A percentile compares a stretch with the other conserved stretches of the same genome.
These are phyloP conservation scores for Myrmecophaga tridactyla DNA, from an alignment of 2,113 vertebrate species.

Conservation along the genomic window DNA sequence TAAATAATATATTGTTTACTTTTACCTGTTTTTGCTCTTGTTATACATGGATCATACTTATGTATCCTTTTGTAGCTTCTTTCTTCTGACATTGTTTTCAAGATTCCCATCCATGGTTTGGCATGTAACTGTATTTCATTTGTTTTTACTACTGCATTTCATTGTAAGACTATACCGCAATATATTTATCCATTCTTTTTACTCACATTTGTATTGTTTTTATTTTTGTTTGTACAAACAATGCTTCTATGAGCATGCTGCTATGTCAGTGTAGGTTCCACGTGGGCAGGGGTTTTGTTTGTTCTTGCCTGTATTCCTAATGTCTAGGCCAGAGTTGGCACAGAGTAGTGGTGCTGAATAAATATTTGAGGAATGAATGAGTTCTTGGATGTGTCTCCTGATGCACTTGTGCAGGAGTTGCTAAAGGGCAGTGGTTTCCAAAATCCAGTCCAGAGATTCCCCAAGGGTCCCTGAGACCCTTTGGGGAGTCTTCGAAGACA, in stretches of 20 bases:
- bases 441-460: not conserved
- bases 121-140: conserved; percentile 16
- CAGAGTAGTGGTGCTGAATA: not conserved
- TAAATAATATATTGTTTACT: conserved; percentile 31
- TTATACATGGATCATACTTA: conserved; percentile 13
- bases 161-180: not conserved
- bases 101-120: conserved; percentile 29
- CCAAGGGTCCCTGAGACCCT: not conserved
- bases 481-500: not conserved
- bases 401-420: not conserved
- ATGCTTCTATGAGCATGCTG: conserved; percentile 10
- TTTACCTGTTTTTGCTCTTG: conserved; percentile 22
- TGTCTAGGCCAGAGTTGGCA: not conserved
- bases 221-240: not conserved
- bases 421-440: not conserved
- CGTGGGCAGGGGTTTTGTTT: not conserved
- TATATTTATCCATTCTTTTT: not conserved
- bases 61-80: conserved; percentile 18
- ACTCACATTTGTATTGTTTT: not conserved
- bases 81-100: conserved; percentile 37
- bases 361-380: not conserved
- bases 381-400: not conserved
- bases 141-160: not conserved
- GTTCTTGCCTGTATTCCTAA: not conserved
- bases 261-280: not conserved